Base-by-base conservation (phyloP, 2,888 invertebrate genomes). In the Eugnorisma glareosa region DNA sequence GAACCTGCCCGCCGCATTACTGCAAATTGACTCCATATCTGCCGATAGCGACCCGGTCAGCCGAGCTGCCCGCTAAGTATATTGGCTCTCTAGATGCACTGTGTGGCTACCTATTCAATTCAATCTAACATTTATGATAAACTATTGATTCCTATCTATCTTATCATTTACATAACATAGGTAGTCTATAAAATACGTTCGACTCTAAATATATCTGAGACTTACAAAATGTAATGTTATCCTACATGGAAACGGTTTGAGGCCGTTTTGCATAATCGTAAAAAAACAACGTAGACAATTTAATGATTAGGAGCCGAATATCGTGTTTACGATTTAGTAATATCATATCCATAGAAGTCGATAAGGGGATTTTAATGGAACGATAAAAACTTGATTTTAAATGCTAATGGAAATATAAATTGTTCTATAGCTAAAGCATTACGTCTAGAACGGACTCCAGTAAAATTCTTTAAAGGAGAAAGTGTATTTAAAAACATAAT, bases 21-120 rank as follows among this genome's bases (percentile, higher is more conserved):
- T 94, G 95, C 95, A 95, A 95, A 95, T 94, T 94, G 94, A 93
- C 92, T 93, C 95, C 95, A 94, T 96, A 95, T 95, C 93, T 91
- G 94, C 76, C 89, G 88, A 90, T 90, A 88, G 88, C 86, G 86
- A 81, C 68, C 84, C 79, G 83, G 79, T 82, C 79, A 76, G 28
- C 76, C 76, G 64, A 43, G 78, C 82, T 75, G 21, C 85, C 89
- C 80, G 82, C 79, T 89, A 84, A 84, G 85, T 85, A 77, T 85
- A 86, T 85, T 85, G 86, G 86, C 85, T 88, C 86, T 84, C 82
- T 85, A 86, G 87, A 90, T 84, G 59, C 89, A 82, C 82, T 83
- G 69, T 68, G 48, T 81, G 37, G 77, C 66, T 77, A 71, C 71
- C 67, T 73, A 63, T 72, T 74, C 77, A 77, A 72, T 80, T 69